Percentiles rank a stretch among this genome's conserved stretches.
Conservation (phyloP, 2,113 vertebrate species). For the Dasypus novemcinctus region DNA sequence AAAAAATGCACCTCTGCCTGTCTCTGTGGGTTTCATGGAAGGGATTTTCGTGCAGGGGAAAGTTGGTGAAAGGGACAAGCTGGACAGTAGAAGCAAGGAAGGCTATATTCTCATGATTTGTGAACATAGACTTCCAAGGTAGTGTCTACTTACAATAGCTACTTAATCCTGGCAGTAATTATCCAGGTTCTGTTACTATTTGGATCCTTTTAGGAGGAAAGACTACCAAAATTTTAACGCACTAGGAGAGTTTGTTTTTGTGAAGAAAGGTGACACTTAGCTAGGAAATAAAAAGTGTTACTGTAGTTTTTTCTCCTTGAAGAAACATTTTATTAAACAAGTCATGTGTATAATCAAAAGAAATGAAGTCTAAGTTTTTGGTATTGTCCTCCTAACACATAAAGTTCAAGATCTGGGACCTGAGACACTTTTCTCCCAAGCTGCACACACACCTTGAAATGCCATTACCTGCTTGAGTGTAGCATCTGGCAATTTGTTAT, state of each 20-base stretch:
- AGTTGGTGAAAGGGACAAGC: not conserved
- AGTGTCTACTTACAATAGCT: accelerated
- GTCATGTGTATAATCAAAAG: not conserved
- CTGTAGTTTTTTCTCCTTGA: not conserved
- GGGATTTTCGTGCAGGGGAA: not conserved
- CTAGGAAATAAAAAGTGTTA: not conserved
- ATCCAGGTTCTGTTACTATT: not conserved
- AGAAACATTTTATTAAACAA: conserved; percentile 26
- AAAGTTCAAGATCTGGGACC: not conserved
- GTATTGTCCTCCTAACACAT: not conserved
- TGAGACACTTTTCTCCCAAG: not conserved
- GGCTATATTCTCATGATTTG: not conserved
- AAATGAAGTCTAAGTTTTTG: conserved; percentile 32
- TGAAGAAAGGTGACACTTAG: not conserved
- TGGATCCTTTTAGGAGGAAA: not conserved
- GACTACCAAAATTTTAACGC: not conserved
- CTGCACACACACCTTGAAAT: conserved; percentile 78
- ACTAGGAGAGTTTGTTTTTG: not conserved
- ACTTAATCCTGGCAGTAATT: not conserved
- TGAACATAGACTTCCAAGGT: not conserved
- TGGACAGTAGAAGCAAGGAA: not conserved
- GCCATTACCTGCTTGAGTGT: conserved; percentile 77
- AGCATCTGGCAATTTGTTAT: conserved; percentile 84
- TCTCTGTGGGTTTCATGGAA: not conserved
- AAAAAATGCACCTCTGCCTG: not conserved